Percentiles rank a stretch among this genome's conserved stretches.
These are phyloP conservation scores for Erythrocercus mccallii DNA, from an alignment of 2,113 vertebrate species.

Conservation along the genomic window DNA sequence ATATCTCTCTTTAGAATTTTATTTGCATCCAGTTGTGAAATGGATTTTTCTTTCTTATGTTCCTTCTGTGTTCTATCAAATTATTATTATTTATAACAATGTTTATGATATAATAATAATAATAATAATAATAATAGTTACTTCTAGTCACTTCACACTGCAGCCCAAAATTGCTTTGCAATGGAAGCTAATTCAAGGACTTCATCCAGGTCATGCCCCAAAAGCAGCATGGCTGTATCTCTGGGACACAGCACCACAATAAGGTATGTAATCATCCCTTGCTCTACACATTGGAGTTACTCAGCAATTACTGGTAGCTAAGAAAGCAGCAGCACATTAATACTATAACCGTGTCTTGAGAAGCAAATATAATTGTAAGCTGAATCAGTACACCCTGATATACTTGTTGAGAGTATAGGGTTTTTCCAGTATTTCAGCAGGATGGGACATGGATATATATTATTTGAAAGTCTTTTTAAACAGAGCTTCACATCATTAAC, in stretches of 20 bases:
- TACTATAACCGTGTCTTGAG: neutral
- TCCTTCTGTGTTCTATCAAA: neutral
- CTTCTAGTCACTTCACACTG: neutral
- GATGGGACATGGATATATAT: neutral
- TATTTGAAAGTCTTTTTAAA: neutral
- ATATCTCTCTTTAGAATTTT: neutral
- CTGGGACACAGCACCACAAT: neutral
- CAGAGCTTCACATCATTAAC: neutral
- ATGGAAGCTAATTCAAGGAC: neutral
- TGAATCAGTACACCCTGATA: neutral
- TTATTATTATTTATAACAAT: too few relatives aligned
- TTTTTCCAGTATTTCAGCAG: neutral
- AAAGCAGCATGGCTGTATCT: neutral
- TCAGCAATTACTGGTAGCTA: neutral
- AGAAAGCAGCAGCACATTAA: neutral
- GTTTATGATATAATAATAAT: rapidly evolving
- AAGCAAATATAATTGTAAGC: neutral
- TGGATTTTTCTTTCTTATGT: neutral
- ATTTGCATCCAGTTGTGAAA: neutral
- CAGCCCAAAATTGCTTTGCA: neutral
- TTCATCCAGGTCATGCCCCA: neutral
- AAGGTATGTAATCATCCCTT: neutral
- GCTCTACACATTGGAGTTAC: neutral
- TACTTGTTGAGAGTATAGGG: rapidly evolving
- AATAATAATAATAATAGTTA: too few relatives aligned